A percentile compares a stretch with the other conserved stretches of the same genome.
Conservation (phyloP, 1,140 invertebrate genomes). For the Caerostris extrusa region DNA sequence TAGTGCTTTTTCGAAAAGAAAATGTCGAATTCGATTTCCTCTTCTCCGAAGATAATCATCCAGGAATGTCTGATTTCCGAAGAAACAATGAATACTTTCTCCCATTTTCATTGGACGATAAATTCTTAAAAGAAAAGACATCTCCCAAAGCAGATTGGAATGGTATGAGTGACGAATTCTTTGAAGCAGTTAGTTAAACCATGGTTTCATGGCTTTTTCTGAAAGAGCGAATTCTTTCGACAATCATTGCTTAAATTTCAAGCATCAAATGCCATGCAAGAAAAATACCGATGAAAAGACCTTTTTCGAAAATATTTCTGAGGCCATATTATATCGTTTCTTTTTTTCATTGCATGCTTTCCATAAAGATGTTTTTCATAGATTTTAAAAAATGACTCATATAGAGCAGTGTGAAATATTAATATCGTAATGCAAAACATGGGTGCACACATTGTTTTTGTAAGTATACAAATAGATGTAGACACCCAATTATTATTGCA, state of each 20-base stretch:
- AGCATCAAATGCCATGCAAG: not conserved
- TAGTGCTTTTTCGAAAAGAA: not conserved
- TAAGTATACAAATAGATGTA: too few relatives aligned
- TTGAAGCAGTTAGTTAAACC: not conserved
- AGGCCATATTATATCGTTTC: too few relatives aligned
- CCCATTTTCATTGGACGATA: not conserved
- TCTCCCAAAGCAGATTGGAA: not conserved
- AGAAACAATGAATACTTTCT: not conserved
- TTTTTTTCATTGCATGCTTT: too few relatives aligned
- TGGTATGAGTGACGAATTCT: not conserved
- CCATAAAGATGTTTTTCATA: too few relatives aligned
- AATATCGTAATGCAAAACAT: too few relatives aligned
- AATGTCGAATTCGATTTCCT: not conserved
- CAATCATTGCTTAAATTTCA: not conserved
- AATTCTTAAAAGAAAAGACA: not conserved
- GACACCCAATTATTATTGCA: too few relatives aligned
- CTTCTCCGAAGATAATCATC: not conserved
- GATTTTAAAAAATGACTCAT: too few relatives aligned
- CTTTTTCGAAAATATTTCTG: too few relatives aligned
- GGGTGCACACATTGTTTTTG: too few relatives aligned
- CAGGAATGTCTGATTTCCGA: not conserved
- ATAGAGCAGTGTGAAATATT: too few relatives aligned
- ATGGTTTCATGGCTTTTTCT: too few relatives aligned
- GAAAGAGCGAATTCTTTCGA: not conserved
- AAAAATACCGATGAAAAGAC: not conserved